A percentile compares a stretch with the other conserved stretches of the same genome.
phyloP scores from a whole-genome alignment of 2,888 invertebrate genomes.

The Poecilobothrus nobilitatus region DNA sequence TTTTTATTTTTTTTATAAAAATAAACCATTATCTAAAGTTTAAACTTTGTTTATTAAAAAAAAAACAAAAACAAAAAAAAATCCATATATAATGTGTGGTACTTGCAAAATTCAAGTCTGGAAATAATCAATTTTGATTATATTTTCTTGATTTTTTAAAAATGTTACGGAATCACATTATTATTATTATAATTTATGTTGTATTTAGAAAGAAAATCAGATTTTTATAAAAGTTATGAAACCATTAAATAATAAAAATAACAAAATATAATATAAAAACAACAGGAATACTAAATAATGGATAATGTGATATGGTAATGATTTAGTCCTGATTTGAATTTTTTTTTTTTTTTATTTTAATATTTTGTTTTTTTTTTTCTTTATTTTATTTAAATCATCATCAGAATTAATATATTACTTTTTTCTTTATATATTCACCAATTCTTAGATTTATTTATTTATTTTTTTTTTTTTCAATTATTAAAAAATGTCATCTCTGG shows the following conservation, averaged over 20 bases:
- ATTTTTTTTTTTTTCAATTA: not conserved
- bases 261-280: not conserved
- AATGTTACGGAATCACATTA: not conserved
- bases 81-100: too few species aligned
- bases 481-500: not conserved
- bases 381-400: not conserved
- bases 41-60: not conserved
- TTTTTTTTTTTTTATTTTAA: not conserved
- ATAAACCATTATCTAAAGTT: not conserved
- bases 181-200: not conserved
- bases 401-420: not conserved
- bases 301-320: constrained; percentile 6
- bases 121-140: not conserved
- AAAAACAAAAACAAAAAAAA: not conserved
- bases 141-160: not conserved
- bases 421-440: not conserved
- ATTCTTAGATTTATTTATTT: not conserved
- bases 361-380: not conserved
- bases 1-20: too few species aligned
- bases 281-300: not conserved
- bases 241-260: not conserved
- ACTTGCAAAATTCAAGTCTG: not conserved
- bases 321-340: not conserved
- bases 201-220: not conserved
- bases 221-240: not conserved